phyloP scores from a whole-genome alignment of 2,113 vertebrate genomes.

The Amphiprion ocellaris region DNA sequence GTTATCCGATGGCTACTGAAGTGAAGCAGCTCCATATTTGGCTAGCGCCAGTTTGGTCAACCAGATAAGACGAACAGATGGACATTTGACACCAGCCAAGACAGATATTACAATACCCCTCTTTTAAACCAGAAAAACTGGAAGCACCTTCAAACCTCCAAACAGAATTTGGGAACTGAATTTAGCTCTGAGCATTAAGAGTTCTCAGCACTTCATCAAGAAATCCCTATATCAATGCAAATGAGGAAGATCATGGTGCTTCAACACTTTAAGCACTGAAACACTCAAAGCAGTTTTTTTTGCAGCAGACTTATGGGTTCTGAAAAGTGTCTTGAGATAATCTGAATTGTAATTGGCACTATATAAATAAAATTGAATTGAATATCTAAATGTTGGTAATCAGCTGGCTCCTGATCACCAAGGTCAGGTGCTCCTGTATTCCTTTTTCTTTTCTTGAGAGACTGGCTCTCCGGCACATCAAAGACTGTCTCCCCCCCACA shows the following conservation, averaged over 20 bases:
- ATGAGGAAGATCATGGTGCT: too few relatives aligned
- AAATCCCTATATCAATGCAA: rapidly evolving
- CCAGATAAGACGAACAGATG: not conserved
- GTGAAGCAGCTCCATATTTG: not conserved
- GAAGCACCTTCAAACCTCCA: not conserved
- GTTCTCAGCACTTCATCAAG: too few relatives aligned
- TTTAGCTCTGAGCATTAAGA: too few relatives aligned
- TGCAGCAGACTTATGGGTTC: not conserved
- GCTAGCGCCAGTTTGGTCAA: not conserved
- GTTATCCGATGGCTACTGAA: too few relatives aligned
- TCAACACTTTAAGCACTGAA: not conserved
- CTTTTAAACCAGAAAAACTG: not conserved
- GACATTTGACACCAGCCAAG: not conserved
- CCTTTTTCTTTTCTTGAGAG: conserved; percentile 55
- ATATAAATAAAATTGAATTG: too few relatives aligned
- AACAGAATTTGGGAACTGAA: too few relatives aligned
- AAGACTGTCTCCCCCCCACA: too few relatives aligned
- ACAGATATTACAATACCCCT: rapidly evolving
- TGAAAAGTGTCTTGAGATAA: too few relatives aligned
- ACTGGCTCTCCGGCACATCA: too few relatives aligned
- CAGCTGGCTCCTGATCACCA: conserved; percentile 66
- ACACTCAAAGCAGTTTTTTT: too few relatives aligned
- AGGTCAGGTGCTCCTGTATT: conserved; percentile 77
- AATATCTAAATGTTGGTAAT: too few relatives aligned
- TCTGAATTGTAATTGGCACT: too few relatives aligned